Conservation (phyloP, 2,888 invertebrate species). For the Cryptocephalus moraei region DNA sequence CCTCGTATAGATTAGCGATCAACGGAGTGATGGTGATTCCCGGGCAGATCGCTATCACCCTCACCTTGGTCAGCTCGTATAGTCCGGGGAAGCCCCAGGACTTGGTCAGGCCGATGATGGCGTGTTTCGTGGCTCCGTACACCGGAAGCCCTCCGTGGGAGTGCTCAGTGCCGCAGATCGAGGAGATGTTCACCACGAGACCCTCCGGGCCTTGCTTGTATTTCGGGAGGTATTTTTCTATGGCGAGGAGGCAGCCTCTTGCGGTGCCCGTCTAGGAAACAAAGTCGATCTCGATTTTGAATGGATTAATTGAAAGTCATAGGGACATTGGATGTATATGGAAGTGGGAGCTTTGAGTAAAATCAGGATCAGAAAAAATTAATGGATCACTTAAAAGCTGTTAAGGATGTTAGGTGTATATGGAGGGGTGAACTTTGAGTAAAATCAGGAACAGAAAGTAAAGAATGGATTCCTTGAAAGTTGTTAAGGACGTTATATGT, state of each 20-base stretch:
- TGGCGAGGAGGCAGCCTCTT: conserved; percentile 15
- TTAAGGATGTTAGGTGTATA: too few relatives aligned
- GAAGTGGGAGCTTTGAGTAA: too few relatives aligned
- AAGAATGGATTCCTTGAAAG: too few relatives aligned
- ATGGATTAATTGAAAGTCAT: too few relatives aligned
- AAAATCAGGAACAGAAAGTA: too few relatives aligned
- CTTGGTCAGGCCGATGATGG: conserved; percentile 14
- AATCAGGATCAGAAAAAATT: too few relatives aligned
- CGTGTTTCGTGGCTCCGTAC: conserved; percentile 18
- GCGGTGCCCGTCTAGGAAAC: conserved; percentile 15
- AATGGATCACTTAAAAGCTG: too few relatives aligned
- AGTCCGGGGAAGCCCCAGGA: conserved; percentile 13
- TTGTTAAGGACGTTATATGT: too few relatives aligned
- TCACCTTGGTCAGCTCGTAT: conserved; percentile 38
- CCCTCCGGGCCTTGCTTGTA: conserved; percentile 16
- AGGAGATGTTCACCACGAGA: conserved; percentile 17
- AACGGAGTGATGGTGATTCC: conserved; percentile 40
- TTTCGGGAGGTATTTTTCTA: conserved; percentile 17
- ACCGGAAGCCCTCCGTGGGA: conserved; percentile 10
- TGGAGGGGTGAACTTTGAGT: too few relatives aligned
- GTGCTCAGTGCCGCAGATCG: conserved; percentile 11
- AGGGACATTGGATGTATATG: too few relatives aligned
- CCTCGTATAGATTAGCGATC: conserved; percentile 16
- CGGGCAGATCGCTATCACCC: conserved; percentile 43
- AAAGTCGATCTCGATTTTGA: too few relatives aligned